These are phyloP conservation scores for Acestrorhynchus altus DNA, from an alignment of 2,797 vertebrate species.

Conservation along the genomic window DNA sequence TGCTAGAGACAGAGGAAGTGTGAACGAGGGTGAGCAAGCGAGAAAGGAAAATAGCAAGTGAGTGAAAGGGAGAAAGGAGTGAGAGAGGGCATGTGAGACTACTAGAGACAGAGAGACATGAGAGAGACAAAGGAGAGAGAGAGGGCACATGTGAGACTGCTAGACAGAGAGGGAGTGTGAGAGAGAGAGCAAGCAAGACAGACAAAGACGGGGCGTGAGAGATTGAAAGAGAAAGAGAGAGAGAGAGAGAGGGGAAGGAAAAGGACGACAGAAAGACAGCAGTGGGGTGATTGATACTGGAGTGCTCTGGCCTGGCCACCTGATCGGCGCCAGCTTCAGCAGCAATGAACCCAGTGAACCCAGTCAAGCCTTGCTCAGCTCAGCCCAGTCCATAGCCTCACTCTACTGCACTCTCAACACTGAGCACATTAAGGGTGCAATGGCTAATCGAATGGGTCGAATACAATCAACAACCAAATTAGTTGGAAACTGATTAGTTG, in stretches of 20 bases:
- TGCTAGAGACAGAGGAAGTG: conserved; percentile 5
- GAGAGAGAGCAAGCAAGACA: background rate
- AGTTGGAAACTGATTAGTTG: too few relatives aligned
- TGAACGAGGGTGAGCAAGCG: background rate
- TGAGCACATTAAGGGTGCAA: background rate
- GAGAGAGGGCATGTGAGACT: too few relatives aligned
- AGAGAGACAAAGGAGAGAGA: conserved; percentile 16
- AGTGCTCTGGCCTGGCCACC: conserved; percentile 79
- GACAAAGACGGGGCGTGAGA: background rate
- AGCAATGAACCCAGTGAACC: conserved; percentile 81
- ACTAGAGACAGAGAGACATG: background rate
- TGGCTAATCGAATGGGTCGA: too few relatives aligned
- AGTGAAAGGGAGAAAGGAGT: background rate
- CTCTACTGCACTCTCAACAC: conserved; percentile 17
- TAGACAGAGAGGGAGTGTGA: background rate
- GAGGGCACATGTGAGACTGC: conserved; percentile 1
- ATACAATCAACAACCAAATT: too few relatives aligned
- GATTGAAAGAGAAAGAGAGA: background rate
- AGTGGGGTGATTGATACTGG: conserved; percentile 81
- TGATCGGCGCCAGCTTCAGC: conserved; percentile 79
- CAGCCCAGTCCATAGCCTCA: conserved; percentile 34
- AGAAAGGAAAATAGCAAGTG: conserved; percentile 26
- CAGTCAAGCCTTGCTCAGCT: conserved; percentile 77
- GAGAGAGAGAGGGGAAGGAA: background rate
- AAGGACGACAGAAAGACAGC: conserved; percentile 69